phyloP scores from a whole-genome alignment of 1,140 invertebrate genomes.

The Lanistes nyassanus region DNA sequence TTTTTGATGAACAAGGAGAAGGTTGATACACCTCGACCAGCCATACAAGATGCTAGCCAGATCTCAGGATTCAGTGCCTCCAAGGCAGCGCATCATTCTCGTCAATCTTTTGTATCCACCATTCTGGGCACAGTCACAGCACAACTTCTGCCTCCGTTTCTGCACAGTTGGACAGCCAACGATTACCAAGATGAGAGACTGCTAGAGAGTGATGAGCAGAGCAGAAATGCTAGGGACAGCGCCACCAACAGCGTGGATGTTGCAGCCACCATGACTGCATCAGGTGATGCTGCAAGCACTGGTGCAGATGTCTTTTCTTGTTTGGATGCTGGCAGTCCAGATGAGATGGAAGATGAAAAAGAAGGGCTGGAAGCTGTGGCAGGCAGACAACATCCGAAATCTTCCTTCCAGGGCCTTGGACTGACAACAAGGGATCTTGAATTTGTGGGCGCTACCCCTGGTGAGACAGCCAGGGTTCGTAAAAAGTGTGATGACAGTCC shows the following conservation, averaged over 20 bases:
- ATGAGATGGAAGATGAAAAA: background rate
- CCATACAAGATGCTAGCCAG: too few species aligned
- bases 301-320: background rate
- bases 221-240: too few species aligned
- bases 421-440: background rate
- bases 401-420: background rate
- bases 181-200: too few species aligned
- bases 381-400: background rate
- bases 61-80: background rate
- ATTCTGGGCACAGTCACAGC: slow-evolving; percentile 10
- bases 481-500: background rate
- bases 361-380: background rate
- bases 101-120: slow-evolving; percentile 21
- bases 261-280: background rate
- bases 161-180: too few species aligned
- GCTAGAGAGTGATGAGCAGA: too few species aligned
- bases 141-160: too few species aligned
- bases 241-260: background rate
- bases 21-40: too few species aligned
- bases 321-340: background rate
- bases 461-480: background rate
- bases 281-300: background rate
- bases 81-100: slow-evolving; percentile 7
- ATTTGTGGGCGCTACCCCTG: background rate
- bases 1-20: too few species aligned